phyloP scores from a whole-genome alignment of 2,113 vertebrate species.

The Gambusia affinis region DNA sequence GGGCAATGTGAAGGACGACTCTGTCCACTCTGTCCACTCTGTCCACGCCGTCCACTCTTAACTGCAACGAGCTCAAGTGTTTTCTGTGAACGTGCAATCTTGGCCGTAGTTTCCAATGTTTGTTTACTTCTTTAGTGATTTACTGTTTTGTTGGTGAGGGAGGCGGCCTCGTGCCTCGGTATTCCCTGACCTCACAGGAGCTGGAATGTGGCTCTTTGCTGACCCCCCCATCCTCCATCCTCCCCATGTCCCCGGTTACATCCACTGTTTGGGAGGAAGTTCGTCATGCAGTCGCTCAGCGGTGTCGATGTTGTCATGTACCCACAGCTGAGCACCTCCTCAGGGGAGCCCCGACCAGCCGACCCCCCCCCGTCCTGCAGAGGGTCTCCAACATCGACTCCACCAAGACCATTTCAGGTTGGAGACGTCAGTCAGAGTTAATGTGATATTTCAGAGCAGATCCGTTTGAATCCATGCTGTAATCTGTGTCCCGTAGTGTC shows the following conservation, averaged over 20 bases:
- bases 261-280: conserved; percentile 41
- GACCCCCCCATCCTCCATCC: conserved; percentile 4
- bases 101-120: conserved; percentile 23
- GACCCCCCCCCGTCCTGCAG: conserved; percentile 84
- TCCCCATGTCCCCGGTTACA: background rate
- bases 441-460: background rate
- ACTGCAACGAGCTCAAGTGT: conserved; percentile 52
- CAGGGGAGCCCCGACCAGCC: conserved; percentile 83
- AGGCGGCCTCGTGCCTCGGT: conserved; percentile 9
- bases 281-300: conserved; percentile 24
- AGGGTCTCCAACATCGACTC: conserved; percentile 90
- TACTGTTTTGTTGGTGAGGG: conserved; percentile 56
- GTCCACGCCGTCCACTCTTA: conserved; percentile 28
- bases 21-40: background rate
- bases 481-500: conserved; percentile 79
- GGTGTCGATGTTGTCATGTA: conserved; percentile 31
- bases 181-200: conserved; percentile 40
- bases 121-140: conserved; percentile 56
- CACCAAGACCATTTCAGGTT: conserved; percentile 90
- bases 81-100: conserved; percentile 63
- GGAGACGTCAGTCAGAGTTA: conserved; percentile 1
- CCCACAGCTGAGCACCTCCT: conserved; percentile 85
- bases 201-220: conserved; percentile 55
- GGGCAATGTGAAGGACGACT: conserved; percentile 16
- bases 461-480: background rate